These are phyloP conservation scores for Heteromyza rotundicornis DNA, from an alignment of 2,888 invertebrate species.

Conservation along the genomic window DNA sequence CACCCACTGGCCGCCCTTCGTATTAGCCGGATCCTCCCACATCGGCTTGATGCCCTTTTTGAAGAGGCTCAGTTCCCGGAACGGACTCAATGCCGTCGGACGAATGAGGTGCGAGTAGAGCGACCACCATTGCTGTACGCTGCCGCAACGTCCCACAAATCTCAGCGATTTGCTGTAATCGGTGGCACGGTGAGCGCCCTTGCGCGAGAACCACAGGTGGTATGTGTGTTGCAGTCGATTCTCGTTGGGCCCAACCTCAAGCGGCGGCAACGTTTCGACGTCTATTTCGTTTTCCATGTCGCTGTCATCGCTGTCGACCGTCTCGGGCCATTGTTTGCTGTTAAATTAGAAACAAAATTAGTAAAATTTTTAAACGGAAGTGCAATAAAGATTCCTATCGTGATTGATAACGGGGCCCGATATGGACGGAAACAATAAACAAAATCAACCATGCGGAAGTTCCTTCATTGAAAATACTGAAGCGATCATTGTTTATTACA, in stretches of 20 bases:
- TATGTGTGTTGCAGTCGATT: constrained; percentile 93
- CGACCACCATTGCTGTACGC: constrained; percentile 98
- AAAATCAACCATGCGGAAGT: too few relatives aligned
- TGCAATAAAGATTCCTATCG: too few relatives aligned
- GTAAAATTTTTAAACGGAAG: too few relatives aligned
- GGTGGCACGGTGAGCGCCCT: constrained; percentile 63
- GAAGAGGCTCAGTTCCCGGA: constrained; percentile 94
- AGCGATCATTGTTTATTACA: too few relatives aligned
- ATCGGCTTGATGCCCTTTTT: constrained; percentile 98
- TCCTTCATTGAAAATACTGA: too few relatives aligned
- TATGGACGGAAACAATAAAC: too few relatives aligned
- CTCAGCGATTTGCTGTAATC: constrained; percentile 72
- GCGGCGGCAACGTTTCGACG: constrained; percentile 67
- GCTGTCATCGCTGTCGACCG: constrained; percentile 69
- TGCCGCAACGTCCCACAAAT: constrained; percentile 84
- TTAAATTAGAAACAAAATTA: too few relatives aligned
- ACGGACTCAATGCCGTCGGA: constrained; percentile 87
- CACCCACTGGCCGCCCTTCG: constrained; percentile 98
- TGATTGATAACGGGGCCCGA: too few relatives aligned
- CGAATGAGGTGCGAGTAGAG: constrained; percentile 90
- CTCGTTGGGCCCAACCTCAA: constrained; percentile 81
- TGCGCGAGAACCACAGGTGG: constrained; percentile 85
- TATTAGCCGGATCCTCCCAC: constrained; percentile 99
- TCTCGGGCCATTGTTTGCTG: constrained; percentile 57
- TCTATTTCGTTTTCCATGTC: constrained; percentile 70